Conservation (phyloP, 2,888 invertebrate species). For the Cosmia trapezina region DNA sequence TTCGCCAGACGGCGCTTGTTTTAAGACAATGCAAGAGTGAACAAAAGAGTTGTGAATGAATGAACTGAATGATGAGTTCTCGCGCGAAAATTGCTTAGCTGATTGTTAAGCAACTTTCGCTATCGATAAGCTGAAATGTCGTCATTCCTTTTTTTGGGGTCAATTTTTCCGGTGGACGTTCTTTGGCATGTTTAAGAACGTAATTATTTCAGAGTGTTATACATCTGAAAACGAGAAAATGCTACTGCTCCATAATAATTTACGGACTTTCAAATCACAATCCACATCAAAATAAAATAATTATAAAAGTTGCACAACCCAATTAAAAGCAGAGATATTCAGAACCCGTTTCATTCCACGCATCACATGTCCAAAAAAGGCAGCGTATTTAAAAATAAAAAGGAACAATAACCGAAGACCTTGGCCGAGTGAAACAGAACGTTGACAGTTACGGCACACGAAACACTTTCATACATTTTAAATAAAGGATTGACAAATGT, state of each 20-base stretch:
- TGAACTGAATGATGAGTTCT: constrained; percentile 54
- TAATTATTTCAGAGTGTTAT: background rate
- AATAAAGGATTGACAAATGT: constrained; percentile 46
- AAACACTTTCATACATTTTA: constrained; percentile 52
- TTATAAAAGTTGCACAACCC: constrained; percentile 37
- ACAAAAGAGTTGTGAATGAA: constrained; percentile 50
- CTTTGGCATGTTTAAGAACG: background rate
- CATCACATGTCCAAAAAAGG: constrained; percentile 55
- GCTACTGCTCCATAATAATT: background rate
- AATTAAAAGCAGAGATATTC: constrained; percentile 48
- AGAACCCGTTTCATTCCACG: constrained; percentile 51
- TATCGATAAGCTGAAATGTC: constrained; percentile 20
- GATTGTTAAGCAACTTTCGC: constrained; percentile 31
- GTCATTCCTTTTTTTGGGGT: background rate
- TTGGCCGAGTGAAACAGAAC: constrained; percentile 58
- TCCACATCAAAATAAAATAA: background rate
- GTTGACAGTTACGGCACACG: constrained; percentile 50
- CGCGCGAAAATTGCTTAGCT: constrained; percentile 41
- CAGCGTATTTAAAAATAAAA: constrained; percentile 55
- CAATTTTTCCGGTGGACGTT: background rate
- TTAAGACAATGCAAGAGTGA: constrained; percentile 42
- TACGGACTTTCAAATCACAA: too few species aligned
- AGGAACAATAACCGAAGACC: constrained; percentile 56
- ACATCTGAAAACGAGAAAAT: background rate
- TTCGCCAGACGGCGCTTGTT: constrained; percentile 41